phyloP scores from a whole-genome alignment of 2,888 invertebrate species.

The Hecatera dysodea region DNA sequence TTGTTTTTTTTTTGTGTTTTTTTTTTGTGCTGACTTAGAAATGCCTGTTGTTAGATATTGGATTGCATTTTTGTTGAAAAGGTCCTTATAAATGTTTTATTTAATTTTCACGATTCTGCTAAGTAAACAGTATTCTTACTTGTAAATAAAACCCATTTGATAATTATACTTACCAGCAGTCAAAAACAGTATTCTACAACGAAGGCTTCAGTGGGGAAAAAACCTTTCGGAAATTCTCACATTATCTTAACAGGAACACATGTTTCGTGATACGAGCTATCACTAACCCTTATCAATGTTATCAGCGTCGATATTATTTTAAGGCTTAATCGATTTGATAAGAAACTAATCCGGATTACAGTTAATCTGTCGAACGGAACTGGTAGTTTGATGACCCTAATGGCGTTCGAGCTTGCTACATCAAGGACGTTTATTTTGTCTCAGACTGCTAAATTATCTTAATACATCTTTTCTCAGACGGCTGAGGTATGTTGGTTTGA shows the following conservation, averaged over 20 bases:
- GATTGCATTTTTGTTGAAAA: too few relatives aligned
- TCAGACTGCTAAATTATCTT: background rate
- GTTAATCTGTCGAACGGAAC: conserved; percentile 18
- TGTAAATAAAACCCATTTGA: too few relatives aligned
- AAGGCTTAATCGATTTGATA: conserved; percentile 59
- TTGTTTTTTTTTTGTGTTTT: background rate
- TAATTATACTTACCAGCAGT: too few relatives aligned
- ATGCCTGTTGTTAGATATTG: too few relatives aligned
- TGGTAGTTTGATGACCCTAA: background rate
- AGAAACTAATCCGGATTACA: conserved; percentile 36
- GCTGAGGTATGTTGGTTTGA: too few relatives aligned
- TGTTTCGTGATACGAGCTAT: conserved; percentile 32
- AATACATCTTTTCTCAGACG: too few relatives aligned
- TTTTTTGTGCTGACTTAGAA: too few relatives aligned
- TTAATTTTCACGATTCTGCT: too few relatives aligned
- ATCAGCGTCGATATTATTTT: conserved; percentile 53
- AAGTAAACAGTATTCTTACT: too few relatives aligned
- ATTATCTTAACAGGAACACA: conserved; percentile 40
- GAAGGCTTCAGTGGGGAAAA: background rate
- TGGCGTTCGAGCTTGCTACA: background rate
- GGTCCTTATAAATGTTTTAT: too few relatives aligned
- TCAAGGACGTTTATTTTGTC: background rate
- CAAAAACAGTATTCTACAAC: background rate
- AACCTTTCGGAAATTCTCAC: conserved; percentile 16
- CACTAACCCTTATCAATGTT: conserved; percentile 34